Evolutionary conservation across 2,113 vertebrate genomes (phyloP), one percentile per base, ranked within the genome.

Genomic region (Pampusana beccarii): DNA sequence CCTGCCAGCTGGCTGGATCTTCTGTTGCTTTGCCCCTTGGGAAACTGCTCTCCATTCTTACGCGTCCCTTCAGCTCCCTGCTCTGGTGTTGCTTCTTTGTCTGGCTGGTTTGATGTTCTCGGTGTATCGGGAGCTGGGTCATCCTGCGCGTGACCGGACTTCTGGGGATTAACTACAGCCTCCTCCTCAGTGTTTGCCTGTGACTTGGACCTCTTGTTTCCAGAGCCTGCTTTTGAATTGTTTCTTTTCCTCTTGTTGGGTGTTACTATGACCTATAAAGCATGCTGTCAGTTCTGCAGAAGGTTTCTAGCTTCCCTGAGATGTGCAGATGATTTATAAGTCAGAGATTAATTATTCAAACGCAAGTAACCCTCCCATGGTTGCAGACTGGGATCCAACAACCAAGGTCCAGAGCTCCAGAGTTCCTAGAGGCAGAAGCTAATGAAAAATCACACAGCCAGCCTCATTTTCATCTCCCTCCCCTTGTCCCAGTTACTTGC

Each of bases 201-300:
- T 20, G 95, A 67, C 51, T 88, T 95, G 38, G 96, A 82, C 51
- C 74, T 95, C 81, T 97, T 98, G 16, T 72, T 96, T 36, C 84
- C 67, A 51, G 90, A 56, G 28, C 58, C 17, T 29, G 61, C 6
- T 71, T 90, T 96, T 36, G 86, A 94, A 56, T 34, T 9, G 53
- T 80, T 92, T 73, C 95, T 95, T 93, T 95, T 97, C 90, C 97
- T 97, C 83, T 97, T 98, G 86, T 90, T 83, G 78, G 92, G 72
- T 3, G 54, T 88, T 77, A 88, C 60, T 2, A 83, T 75, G 51
- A 95, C 95, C 97, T 98, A 1, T 7, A 75, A 88, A 56, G 64
- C 7, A 93, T 1, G 14, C 9, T 71, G 58, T 64, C 50, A 87
- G 66, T 85, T 80, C 65, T 69, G 70, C 54, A 72, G 53, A 60